Evolutionary conservation across 2,888 invertebrate genomes (phyloP).

Genomic region (Cetonia aurata): DNA sequence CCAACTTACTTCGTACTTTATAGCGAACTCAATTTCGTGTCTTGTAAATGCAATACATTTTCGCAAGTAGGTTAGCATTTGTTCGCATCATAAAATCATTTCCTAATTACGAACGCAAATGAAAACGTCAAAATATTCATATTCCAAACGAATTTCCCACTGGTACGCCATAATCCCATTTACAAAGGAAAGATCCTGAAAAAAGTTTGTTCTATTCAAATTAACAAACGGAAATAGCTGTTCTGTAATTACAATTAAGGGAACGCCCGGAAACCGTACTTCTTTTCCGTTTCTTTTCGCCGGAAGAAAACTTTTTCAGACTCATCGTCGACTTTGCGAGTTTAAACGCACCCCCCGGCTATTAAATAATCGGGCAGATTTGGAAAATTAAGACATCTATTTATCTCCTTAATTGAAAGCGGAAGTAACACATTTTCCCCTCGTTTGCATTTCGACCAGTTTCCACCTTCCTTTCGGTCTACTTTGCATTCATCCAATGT

Average conservation of each 20-base stretch:
- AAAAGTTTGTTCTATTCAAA: conserved; percentile 31
- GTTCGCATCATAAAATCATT: no score
- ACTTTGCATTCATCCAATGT: no score
- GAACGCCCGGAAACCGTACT: conserved; percentile 16
- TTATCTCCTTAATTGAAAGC: conserved; percentile 40
- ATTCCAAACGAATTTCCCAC: no score
- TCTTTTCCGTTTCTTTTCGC: conserved; percentile 11
- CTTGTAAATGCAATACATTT: no score
- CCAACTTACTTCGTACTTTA: no score
- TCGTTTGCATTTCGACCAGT: not conserved
- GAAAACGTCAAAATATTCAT: no score
- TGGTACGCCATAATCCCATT: conserved; percentile 5
- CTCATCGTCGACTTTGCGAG: conserved; percentile 35
- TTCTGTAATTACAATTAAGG: conserved; percentile 32
- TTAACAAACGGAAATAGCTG: conserved; percentile 37
- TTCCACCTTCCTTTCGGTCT: no score
- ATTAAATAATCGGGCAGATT: conserved; percentile 37
- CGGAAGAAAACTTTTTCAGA: conserved; percentile 22
- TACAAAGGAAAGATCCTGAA: not conserved
- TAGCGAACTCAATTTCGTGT: no score
- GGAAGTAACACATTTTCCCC: conserved; percentile 33
- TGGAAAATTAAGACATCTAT: conserved; percentile 40
- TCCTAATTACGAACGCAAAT: no score
- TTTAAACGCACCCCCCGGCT: conserved; percentile 25
- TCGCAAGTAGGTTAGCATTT: no score